These are phyloP conservation scores for Oconnorella tubifera DNA, from an alignment of 2,888 invertebrate genomes.

Conservation along the genomic window DNA sequence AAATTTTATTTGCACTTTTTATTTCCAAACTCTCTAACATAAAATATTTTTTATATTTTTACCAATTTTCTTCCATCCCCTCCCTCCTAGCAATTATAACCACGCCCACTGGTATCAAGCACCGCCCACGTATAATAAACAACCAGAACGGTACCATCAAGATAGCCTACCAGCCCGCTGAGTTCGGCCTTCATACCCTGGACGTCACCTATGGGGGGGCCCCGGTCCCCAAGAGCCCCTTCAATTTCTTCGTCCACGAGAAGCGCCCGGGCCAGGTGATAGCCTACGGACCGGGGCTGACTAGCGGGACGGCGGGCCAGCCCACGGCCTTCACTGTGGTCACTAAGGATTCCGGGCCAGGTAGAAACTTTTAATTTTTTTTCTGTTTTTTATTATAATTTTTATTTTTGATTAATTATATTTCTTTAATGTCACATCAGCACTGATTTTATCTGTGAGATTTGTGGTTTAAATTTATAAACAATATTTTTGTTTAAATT, in stretches of 20 bases:
- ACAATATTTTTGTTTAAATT: neutral
- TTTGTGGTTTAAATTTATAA: too few relatives aligned
- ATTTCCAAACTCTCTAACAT: too few relatives aligned
- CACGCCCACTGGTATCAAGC: slow-evolving; percentile 24
- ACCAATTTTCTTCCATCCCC: too few relatives aligned
- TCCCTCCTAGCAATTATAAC: slow-evolving; percentile 22
- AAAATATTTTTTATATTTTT: too few relatives aligned
- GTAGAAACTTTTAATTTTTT: slow-evolving; percentile 54
- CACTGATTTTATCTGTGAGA: too few relatives aligned
- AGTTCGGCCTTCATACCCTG: slow-evolving; percentile 20
- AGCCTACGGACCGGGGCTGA: slow-evolving; percentile 25
- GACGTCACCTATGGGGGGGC: slow-evolving; percentile 21
- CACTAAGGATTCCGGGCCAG: slow-evolving; percentile 58
- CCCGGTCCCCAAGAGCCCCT: slow-evolving; percentile 24
- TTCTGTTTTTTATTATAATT: too few relatives aligned
- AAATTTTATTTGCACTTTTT: too few relatives aligned
- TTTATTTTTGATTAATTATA: neutral
- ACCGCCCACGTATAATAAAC: slow-evolving; percentile 18
- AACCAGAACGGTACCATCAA: slow-evolving; percentile 16
- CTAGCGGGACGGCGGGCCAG: slow-evolving; percentile 18
- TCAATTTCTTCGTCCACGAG: slow-evolving; percentile 26
- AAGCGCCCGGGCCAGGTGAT: slow-evolving; percentile 24
- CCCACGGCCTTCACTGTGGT: slow-evolving; percentile 24
- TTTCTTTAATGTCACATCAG: too few relatives aligned
- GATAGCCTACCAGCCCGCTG: slow-evolving; percentile 19